Evolutionary conservation across 2,797 vertebrate genomes (phyloP).

Genomic region (Alauda arvensis): DNA sequence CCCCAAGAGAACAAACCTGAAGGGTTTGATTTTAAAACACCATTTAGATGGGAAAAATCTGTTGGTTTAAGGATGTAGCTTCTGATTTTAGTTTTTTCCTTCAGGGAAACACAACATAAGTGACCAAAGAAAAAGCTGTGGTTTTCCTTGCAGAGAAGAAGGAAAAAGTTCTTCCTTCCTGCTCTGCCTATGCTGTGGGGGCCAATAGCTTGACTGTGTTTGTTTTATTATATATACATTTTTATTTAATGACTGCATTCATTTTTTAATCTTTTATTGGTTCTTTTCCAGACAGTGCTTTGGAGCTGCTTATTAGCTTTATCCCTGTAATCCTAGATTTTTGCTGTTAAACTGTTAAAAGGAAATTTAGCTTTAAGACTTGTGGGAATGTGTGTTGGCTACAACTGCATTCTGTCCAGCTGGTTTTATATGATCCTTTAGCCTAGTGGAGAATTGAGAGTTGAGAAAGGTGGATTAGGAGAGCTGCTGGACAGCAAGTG

Average conservation of each 20-base stretch:
- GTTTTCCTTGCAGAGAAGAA: not conserved
- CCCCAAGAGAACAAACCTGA: not conserved
- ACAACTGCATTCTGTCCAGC: not conserved
- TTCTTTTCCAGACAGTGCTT: constrained; percentile 33
- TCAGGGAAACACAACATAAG: not conserved
- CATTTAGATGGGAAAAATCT: not conserved
- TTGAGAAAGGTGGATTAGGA: constrained; percentile 35
- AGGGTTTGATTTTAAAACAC: not conserved
- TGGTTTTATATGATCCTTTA: constrained; percentile 16
- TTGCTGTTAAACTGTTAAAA: constrained; percentile 29
- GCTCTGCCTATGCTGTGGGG: not conserved
- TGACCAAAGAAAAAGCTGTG: not conserved
- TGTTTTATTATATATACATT: not conserved
- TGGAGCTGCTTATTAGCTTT: constrained; percentile 29
- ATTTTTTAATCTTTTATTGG: constrained; percentile 24
- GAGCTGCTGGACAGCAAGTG: not conserved
- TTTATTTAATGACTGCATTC: not conserved
- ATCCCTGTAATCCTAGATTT: constrained; percentile 39
- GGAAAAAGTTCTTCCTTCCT: too few relatives aligned
- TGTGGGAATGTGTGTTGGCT: constrained; percentile 17
- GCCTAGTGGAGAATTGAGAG: constrained; percentile 11
- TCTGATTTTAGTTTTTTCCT: not conserved
- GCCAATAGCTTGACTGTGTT: not conserved
- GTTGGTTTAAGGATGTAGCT: not conserved
- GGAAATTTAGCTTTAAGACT: constrained; percentile 28